Evolutionary conservation across 2,113 vertebrate species (phyloP).

Genomic region (Pionites leucogaster): DNA sequence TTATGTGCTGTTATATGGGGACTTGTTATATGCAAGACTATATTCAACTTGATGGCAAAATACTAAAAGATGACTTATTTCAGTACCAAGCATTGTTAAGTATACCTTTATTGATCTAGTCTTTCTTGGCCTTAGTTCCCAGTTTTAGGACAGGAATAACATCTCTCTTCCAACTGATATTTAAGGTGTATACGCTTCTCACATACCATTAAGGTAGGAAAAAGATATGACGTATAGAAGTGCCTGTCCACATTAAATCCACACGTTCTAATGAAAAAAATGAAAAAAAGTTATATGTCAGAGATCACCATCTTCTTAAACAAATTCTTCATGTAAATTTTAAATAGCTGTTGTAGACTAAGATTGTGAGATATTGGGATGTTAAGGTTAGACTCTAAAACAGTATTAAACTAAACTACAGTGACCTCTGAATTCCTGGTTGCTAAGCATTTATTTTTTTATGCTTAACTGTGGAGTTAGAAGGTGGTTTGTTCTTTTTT

Average conservation of each 20-base stretch:
- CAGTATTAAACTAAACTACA: background rate
- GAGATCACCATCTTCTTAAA: background rate
- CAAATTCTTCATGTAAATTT: background rate
- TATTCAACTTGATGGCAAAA: background rate
- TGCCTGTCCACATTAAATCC: background rate
- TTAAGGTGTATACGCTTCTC: too few relatives aligned
- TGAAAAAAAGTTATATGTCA: background rate
- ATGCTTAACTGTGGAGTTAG: too few relatives aligned
- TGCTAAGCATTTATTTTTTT: too few relatives aligned
- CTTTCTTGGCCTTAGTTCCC: background rate
- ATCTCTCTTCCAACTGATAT: background rate
- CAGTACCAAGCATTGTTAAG: background rate
- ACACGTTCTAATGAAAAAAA: background rate
- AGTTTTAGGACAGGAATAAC: background rate
- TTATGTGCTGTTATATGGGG: background rate
- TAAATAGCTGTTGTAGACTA: background rate
- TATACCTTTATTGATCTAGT: background rate
- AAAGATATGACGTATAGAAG: background rate
- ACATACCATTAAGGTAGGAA: background rate
- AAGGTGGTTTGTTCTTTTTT: too few relatives aligned
- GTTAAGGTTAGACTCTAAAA: background rate
- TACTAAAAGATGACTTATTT: background rate
- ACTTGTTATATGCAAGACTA: background rate
- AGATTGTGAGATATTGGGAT: background rate
- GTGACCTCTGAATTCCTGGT: background rate